Conservation (phyloP, 2,797 vertebrate species). For the Fratercula arctica region DNA sequence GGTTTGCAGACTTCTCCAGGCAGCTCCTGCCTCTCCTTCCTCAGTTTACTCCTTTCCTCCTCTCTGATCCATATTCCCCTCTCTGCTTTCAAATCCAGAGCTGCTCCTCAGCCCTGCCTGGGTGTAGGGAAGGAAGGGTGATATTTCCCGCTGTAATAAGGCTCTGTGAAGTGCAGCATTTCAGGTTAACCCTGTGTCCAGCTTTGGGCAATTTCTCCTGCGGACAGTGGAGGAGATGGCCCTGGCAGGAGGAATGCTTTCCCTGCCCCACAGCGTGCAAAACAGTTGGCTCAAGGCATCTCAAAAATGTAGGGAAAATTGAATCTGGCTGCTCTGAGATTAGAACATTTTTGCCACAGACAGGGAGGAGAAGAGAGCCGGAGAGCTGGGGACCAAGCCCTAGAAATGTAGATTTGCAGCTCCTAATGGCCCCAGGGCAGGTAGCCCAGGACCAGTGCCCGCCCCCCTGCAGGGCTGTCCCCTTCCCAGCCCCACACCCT, state of each 20-base stretch:
- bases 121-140: neutral
- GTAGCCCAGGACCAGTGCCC: fast-evolving
- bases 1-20: neutral
- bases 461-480: fast-evolving
- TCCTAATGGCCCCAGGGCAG: neutral
- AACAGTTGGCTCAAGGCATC: neutral
- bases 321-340: neutral
- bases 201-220: neutral
- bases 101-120: neutral
- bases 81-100: neutral
- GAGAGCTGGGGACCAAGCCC: neutral
- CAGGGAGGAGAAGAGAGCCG: neutral
- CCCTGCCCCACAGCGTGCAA: neutral
- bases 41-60: neutral
- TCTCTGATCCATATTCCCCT: neutral
- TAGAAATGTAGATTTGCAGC: neutral
- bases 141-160: neutral
- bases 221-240: neutral
- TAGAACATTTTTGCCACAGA: neutral
- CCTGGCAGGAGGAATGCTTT: neutral
- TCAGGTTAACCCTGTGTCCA: neutral
- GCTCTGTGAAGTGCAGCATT: neutral
- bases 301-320: neutral
- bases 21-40: neutral
- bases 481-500: neutral